A percentile compares a stretch with the other conserved stretches of the same genome.
These are phyloP conservation scores for Regulus satrapa DNA, from an alignment of 2,113 vertebrate genomes.

Conservation along the genomic window DNA sequence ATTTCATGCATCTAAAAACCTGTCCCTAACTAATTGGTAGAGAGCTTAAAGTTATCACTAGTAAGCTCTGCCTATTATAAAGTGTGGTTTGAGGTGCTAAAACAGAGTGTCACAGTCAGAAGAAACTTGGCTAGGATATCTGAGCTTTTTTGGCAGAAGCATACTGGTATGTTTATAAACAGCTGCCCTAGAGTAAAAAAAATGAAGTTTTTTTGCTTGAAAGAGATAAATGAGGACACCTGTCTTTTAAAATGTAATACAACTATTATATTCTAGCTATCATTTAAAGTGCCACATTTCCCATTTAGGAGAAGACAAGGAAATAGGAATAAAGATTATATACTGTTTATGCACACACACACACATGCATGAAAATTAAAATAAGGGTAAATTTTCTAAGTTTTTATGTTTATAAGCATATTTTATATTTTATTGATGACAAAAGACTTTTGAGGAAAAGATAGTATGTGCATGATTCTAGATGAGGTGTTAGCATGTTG, in stretches of 20 bases:
- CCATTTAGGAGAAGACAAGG: not conserved
- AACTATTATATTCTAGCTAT: not conserved
- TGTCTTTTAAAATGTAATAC: not conserved
- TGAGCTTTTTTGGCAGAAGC: not conserved
- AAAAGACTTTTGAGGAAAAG: not conserved
- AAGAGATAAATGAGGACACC: not conserved
- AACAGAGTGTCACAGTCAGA: not conserved
- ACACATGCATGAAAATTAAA: not conserved
- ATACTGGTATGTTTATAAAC: not conserved
- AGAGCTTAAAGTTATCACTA: not conserved
- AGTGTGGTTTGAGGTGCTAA: not conserved
- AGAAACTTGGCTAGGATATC: not conserved
- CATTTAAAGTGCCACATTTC: not conserved
- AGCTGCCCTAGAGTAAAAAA: not conserved
- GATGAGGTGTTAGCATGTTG: not conserved
- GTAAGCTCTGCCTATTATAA: not conserved
- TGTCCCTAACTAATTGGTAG: not conserved
- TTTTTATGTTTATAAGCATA: not conserved
- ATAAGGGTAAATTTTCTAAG: not conserved
- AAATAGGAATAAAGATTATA: not conserved
- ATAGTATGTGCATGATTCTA: not conserved
- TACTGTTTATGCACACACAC: accelerated
- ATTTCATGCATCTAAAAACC: not conserved
- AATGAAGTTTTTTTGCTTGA: not conserved
- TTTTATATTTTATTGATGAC: not conserved